A percentile compares a stretch with the other conserved stretches of the same genome.
These are phyloP conservation scores for Oreocharis arfaki DNA, from an alignment of 2,113 vertebrate species.

Conservation along the genomic window DNA sequence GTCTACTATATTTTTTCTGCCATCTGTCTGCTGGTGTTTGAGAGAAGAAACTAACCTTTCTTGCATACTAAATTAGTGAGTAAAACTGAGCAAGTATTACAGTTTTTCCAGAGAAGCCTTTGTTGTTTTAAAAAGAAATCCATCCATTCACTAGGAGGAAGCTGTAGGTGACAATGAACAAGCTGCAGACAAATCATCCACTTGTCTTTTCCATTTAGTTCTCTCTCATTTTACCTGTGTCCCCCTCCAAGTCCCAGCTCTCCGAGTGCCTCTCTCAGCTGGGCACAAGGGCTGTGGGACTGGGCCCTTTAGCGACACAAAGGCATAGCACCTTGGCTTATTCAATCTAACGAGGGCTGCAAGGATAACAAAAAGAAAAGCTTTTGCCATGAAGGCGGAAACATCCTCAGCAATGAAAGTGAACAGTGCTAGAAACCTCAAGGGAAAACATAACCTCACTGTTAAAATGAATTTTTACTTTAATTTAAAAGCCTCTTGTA, in stretches of 20 bases:
- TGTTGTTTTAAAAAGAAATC: neutral
- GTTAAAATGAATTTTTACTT: constrained; percentile 52
- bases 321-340: neutral
- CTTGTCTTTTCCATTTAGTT: neutral
- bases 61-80: neutral
- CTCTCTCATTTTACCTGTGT: neutral
- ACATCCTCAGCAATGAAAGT: neutral
- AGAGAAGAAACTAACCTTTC: constrained; percentile 20
- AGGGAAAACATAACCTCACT: constrained; percentile 35
- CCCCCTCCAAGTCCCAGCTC: neutral
- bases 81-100: neutral
- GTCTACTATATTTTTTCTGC: constrained; percentile 23
- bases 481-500: constrained; percentile 46
- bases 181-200: neutral
- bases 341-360: neutral
- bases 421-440: constrained; percentile 46
- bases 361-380: neutral
- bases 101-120: neutral
- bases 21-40: constrained; percentile 25
- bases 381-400: neutral
- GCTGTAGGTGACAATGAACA: neutral
- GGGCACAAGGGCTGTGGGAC: rapidly evolving
- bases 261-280: neutral
- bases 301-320: rapidly evolving
- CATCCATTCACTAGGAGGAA: neutral